Percentiles rank a stretch among this genome's conserved stretches.
phyloP scores from a whole-genome alignment of 2,113 vertebrate genomes.

The Pithys albifrons region DNA sequence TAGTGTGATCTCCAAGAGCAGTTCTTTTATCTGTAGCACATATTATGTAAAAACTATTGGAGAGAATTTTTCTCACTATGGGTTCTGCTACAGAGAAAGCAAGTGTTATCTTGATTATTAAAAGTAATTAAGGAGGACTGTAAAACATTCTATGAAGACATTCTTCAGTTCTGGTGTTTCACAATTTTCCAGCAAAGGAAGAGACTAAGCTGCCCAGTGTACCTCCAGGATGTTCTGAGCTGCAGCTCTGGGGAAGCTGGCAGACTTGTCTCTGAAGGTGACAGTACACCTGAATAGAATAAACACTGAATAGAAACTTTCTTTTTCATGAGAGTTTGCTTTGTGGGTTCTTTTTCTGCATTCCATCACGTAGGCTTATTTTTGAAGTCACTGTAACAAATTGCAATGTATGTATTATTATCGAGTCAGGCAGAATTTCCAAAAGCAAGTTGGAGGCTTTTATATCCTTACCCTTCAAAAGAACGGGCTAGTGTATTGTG shows the following conservation, averaged over 20 bases:
- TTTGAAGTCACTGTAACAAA: neutral
- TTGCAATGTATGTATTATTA: neutral
- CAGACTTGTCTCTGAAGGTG: neutral
- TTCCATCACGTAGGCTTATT: neutral
- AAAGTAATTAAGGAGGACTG: neutral
- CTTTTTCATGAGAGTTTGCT: neutral
- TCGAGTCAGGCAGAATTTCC: neutral
- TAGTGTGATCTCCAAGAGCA: neutral
- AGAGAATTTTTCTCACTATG: neutral
- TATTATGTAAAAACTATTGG: neutral
- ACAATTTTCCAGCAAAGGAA: neutral
- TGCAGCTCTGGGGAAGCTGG: neutral
- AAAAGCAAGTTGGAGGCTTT: neutral
- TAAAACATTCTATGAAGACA: neutral
- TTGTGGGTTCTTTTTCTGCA: neutral
- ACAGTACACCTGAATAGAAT: too few species aligned
- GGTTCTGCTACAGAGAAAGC: neutral
- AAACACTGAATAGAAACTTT: neutral
- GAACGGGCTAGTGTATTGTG: neutral
- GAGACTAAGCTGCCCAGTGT: neutral
- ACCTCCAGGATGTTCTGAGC: neutral
- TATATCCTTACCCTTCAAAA: neutral
- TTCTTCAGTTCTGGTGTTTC: neutral
- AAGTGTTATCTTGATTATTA: neutral
- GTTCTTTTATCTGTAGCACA: neutral